phyloP scores from a whole-genome alignment of 53 echinoderm and acorn worm genomes.

The Zoroaster sp. region DNA sequence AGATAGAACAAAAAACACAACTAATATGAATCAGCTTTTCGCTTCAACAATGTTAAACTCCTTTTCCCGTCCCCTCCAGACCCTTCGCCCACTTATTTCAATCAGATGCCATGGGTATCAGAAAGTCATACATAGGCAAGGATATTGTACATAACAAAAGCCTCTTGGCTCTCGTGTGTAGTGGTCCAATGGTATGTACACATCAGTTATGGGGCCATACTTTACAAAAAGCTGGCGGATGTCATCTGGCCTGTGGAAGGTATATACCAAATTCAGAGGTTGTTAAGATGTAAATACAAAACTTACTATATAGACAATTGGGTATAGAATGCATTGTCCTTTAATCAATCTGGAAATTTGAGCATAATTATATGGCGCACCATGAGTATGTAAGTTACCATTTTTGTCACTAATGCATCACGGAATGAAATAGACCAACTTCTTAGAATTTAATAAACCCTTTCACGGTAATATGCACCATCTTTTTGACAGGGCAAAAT shows the following conservation, averaged over 20 bases:
- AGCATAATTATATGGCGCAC: no score
- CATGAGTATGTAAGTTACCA: no score
- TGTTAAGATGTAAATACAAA: background rate
- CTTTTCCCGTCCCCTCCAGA: no score
- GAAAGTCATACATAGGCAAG: conserved; percentile 46
- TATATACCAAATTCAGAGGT: background rate
- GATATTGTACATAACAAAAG: conserved; percentile 99
- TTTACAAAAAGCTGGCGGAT: conserved; percentile 80
- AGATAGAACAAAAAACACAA: no score
- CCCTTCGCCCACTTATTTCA: background rate
- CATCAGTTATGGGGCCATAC: conserved; percentile 95
- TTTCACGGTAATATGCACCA: no score
- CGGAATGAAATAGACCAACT: no score
- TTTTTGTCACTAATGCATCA: no score
- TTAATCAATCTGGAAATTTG: no score
- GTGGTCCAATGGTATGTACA: conserved; percentile 97
- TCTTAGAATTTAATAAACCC: no score
- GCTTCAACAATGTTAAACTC: no score
- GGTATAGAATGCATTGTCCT: background rate
- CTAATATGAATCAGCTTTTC: no score
- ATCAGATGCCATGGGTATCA: background rate
- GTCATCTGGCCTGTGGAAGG: conserved; percentile 88
- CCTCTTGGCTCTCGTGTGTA: conserved; percentile 87
- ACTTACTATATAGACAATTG: background rate
- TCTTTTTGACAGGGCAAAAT: no score